Evolutionary conservation across 1,140 invertebrate genomes (phyloP), one percentile per base, ranked within the genome.

Genomic region (Leucophenga varia): DNA sequence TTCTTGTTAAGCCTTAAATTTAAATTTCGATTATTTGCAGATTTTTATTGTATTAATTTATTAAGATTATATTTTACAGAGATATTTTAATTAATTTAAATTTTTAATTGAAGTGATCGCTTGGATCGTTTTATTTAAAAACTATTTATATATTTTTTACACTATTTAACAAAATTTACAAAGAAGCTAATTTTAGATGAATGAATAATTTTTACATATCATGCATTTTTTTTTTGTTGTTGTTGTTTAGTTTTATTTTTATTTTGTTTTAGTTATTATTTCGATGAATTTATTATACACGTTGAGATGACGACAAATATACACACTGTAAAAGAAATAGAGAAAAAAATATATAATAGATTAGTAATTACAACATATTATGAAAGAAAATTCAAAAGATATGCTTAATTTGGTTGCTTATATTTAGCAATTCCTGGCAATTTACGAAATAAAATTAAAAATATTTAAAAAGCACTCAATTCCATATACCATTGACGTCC

Each of bases 261-360:
- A n/a, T n/a, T n/a, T n/a, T n/a, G n/a, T n/a, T n/a, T n/a, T n/a
- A 64, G 55, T 64, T 64, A 65, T 59, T 67, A 67, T 54, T 63
- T 67, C 50, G 59, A 67, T 67, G 63, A 57, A 65, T 57, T 67
- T 63, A 67, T 63, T 67, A 54, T 67, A 67, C 63, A 67, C 63
- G 63, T 57, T 67, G 58, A 54, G 63, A 67, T 67, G 63, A 67
- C 67, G 63, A 68, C n/a, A 67, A 68, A 67, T 67, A 65, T 65
- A 65, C 63, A 67, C 63, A 67, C 63, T 67, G 63, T 8, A 67
- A n/a, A 67, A 42, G 63, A 67, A 8, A 64, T 37, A 57, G 1
- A 47, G 3, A 16, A 17, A 8, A 20, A 3, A n/a, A n/a, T n/a
- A n/a, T n/a, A n/a, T n/a, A n/a, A n/a, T 2, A 31, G 25, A 36